These are phyloP conservation scores for Oophaga pumilio DNA, from an alignment of 2,113 vertebrate genomes.

Conservation along the genomic window DNA sequence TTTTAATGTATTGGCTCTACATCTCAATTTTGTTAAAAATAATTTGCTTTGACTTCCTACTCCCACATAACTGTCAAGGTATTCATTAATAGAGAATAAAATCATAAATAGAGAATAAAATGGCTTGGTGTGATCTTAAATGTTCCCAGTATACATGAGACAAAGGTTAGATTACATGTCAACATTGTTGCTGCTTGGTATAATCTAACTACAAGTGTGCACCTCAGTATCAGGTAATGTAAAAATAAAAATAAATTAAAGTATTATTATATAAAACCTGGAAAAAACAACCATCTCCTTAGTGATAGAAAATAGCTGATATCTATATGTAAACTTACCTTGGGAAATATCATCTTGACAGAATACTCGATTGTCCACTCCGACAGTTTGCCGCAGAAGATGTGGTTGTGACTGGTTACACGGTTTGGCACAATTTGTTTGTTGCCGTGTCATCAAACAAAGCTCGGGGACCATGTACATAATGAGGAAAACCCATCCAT, in stretches of 20 bases:
- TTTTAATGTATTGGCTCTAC: neutral
- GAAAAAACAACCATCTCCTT: neutral
- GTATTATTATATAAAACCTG: no score
- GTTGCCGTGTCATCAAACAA: conserved; percentile 72
- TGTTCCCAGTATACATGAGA: neutral
- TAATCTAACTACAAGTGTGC: neutral
- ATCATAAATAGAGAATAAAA: neutral
- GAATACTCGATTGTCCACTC: conserved; percentile 74
- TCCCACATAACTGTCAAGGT: neutral
- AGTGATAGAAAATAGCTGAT: no score
- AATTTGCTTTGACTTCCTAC: neutral
- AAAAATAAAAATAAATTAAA: neutral
- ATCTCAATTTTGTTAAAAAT: neutral
- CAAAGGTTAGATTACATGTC: neutral
- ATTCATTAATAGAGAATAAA: neutral
- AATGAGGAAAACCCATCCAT: conserved; percentile 85
- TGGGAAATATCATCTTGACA: conserved; percentile 69
- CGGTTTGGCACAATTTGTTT: conserved; percentile 70
- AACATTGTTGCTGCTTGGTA: neutral
- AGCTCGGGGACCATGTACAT: conserved; percentile 79
- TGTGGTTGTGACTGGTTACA: conserved; percentile 69
- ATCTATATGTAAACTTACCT: conserved; percentile 64
- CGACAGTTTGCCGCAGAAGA: conserved; percentile 68
- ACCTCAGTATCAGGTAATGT: neutral
- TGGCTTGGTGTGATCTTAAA: neutral